Base-by-base conservation (phyloP, 2,113 vertebrate species). In the Triplophysa tibetana region DNA sequence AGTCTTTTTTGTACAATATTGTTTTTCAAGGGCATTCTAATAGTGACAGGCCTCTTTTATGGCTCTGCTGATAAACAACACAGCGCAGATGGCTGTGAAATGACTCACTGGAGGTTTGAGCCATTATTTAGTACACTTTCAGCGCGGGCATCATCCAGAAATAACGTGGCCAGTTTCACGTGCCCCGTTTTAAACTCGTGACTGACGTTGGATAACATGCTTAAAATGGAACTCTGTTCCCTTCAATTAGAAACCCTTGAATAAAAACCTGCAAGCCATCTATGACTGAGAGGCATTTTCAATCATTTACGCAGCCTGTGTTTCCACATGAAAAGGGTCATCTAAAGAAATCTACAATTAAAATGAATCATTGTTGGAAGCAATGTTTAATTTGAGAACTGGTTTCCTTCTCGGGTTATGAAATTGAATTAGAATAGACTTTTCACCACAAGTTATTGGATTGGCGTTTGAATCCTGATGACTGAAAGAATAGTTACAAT, bases 31-130 rank as follows among this genome's bases (percentile, higher is more conserved):
- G 75, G 48, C 11, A 38, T 81, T 66, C 33, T 66, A 75, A 73
- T 65, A 77, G 24, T 45, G 17, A 17, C 74, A 48, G 58, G n/a
- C 33, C 52, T 10, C 14, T 60, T 82, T 85, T 78, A 81, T 68
- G 63, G 63, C 75, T 58, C 19, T 29, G 80, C 45, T 41, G 80
- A 79, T 63, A 75, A 76, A 84, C 72, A 78, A 62, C 78, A 75
- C 52, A 12, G 56, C 78, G 78, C 81, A 85, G 84, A 85, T 83
- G 81, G 84, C 70, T 54, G 65, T 56, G 33, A 63, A 85, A 72
- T 83, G 63, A 85, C 58, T 81, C 84, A 81, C 77, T 81, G 29
- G 66, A 70, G 76, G 48, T 61, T 76, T 70, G 43, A 76, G 79
- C 45, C 63, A 60, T 77, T 80, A 80, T 80, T 75, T 70, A 78